A percentile compares a stretch with the other conserved stretches of the same genome.
Evolutionary conservation across 2,888 invertebrate genomes (phyloP).

Genomic region (Latheticus oryzae): DNA sequence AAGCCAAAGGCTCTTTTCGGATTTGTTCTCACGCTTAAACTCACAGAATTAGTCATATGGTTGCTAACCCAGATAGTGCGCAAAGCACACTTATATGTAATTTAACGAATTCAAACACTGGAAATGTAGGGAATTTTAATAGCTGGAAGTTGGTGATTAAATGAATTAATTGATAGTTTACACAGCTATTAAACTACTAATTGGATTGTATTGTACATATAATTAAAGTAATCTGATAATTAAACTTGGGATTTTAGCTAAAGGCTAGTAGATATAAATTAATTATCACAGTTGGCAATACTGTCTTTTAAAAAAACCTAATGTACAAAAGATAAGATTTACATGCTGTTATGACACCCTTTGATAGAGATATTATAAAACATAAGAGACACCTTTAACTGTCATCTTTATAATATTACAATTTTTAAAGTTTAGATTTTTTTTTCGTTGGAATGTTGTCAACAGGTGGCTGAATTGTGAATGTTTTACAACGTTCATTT

Average conservation of each 20-base stretch:
- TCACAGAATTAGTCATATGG: constrained; percentile 51
- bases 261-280: no score
- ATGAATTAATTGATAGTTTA: constrained; percentile 22
- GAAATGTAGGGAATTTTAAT: constrained; percentile 3
- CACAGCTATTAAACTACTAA: constrained; percentile 24
- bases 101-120: no score
- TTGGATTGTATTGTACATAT: constrained; percentile 30
- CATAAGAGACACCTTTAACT: constrained; percentile 28
- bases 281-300: constrained; percentile 33
- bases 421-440: no score
- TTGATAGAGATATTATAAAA: constrained; percentile 24
- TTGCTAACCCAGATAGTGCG: constrained; percentile 47
- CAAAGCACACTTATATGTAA: constrained; percentile 44
- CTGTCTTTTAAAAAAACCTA: no score
- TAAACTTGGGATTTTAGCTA: no score
- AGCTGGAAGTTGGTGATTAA: constrained; percentile 16
- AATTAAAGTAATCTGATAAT: constrained; percentile 40
- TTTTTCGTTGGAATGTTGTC: constrained; percentile 24
- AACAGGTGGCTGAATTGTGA: constrained; percentile 27
- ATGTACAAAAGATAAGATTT: constrained; percentile 23
- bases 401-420: no score
- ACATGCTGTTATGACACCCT: constrained; percentile 31
- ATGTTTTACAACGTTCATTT: constrained; percentile 13
- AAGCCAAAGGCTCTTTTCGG: constrained; percentile 60
- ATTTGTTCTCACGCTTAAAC: constrained; percentile 63